Evolutionary conservation across 1,140 invertebrate genomes (phyloP), one percentile per base, ranked within the genome.

Genomic region (Galleria mellonella): DNA sequence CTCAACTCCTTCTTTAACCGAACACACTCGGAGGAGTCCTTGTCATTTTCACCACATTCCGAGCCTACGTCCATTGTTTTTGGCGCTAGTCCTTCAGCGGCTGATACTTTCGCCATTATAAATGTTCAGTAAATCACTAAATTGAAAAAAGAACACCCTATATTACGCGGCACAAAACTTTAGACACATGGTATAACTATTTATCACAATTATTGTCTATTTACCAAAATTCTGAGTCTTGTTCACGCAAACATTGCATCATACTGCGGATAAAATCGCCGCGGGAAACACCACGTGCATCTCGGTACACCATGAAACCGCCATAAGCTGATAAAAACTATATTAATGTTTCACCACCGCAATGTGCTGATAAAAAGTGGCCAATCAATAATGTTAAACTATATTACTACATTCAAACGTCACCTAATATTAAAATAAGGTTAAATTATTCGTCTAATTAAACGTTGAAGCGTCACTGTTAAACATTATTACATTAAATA

Each of bases 1-100:
- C 94, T 93, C 17, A 99, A 89, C 76, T 96, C 92, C 58, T 96
- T 96, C 82, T 96, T 95, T 72, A 97, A 84, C 58, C 91, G 89
- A 5, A 94, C 84, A 11, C 89, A 88, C 35, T 65, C 68, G 33
- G 52, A 62, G 1, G 77, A 84, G 13, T 58, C 49, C 9, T 49
- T 65, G 17, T 40, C 72, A 7, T 62, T 50, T 15, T 53, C 53
- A 23, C 43, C 49, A 43, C 39, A 44, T 53, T 58, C 67, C 11
- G 12, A 51, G 49, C 57, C 79, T 35, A 56, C 55, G 7, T 72
- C 72, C 62, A 82, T 81, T 14, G 61, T 28, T 54, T 68, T 72
- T 11, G 77, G 71, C 10, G 74, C 42, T 38, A 82, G 62, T 32
- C 68, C 67, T 49, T 85, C 79, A 4, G 68, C 36, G n/a, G 77